Evolutionary conservation across 1,140 invertebrate genomes (phyloP).

Genomic region (Anastatus disparis): DNA sequence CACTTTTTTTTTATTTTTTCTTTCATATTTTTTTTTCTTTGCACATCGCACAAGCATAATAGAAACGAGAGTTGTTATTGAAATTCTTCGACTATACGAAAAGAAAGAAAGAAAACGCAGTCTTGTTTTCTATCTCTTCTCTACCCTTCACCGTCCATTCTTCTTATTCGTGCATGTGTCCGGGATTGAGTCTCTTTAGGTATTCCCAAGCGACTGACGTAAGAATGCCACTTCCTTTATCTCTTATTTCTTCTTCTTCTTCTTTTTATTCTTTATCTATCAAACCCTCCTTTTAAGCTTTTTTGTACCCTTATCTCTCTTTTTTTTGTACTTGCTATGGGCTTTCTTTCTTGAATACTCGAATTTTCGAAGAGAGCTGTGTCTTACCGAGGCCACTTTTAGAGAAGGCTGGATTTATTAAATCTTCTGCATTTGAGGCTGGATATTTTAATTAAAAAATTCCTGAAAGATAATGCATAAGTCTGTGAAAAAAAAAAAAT

Average conservation of each 20-base stretch:
- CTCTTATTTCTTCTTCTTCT: background rate
- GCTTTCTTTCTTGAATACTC: conserved; percentile 9
- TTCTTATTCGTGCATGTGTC: conserved; percentile 25
- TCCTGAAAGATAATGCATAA: conserved; percentile 2
- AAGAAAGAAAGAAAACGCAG: background rate
- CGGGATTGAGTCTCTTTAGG: conserved; percentile 39
- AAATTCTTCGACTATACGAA: conserved; percentile 45
- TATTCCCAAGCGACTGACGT: conserved; percentile 36
- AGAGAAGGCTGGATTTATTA: conserved; percentile 25
- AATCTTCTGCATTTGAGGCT: conserved; percentile 23
- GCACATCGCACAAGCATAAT: conserved; percentile 29
- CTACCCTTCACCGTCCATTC: conserved; percentile 13
- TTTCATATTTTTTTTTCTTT: too few relatives aligned
- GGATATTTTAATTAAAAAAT: conserved; percentile 38
- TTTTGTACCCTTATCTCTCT: conserved; percentile 21
- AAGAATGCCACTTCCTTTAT: conserved; percentile 32
- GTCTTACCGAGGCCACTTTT: background rate
- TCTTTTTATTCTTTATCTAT: conserved; percentile 14
- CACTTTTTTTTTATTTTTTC: too few relatives aligned
- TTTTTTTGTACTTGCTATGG: conserved; percentile 6
- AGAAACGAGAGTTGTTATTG: conserved; percentile 52
- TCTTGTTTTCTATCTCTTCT: conserved; percentile 1
- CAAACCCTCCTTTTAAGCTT: conserved; percentile 4
- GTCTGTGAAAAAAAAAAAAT: too few relatives aligned
- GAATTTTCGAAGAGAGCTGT: conserved; percentile 17